Conservation (phyloP, 2,113 vertebrate species). For the Oreotrochilus melanogaster region DNA sequence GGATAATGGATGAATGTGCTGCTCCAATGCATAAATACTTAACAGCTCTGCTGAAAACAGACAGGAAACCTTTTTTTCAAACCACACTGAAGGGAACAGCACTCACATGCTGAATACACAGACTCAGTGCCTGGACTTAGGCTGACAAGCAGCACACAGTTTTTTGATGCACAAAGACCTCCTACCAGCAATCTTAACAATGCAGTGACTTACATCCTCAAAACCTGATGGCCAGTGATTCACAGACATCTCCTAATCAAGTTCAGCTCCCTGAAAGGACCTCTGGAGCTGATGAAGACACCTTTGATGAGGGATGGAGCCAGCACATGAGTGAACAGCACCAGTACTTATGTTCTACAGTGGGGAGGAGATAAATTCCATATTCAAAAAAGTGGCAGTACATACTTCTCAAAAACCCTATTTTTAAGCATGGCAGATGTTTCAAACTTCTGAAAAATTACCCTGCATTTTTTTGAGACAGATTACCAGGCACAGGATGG, state of each 20-base stretch:
- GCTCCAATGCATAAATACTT: conserved; percentile 61
- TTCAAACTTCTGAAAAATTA: background rate
- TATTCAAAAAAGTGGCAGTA: no score
- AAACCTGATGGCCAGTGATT: background rate
- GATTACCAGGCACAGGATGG: background rate
- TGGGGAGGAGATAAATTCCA: background rate
- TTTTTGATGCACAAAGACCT: background rate
- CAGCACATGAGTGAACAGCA: background rate
- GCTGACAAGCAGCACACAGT: background rate
- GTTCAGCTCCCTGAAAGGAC: background rate
- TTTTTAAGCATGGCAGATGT: background rate
- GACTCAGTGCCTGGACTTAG: background rate
- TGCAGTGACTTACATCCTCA: background rate
- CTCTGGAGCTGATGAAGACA: background rate
- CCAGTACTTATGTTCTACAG: background rate
- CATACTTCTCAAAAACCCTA: background rate
- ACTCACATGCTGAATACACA: background rate
- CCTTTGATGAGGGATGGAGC: background rate
- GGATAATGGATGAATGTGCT: conserved; percentile 62
- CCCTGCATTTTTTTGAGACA: background rate
- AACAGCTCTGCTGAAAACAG: conserved; percentile 54
- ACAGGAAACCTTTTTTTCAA: conserved; percentile 56
- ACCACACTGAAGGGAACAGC: background rate
- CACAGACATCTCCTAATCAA: background rate
- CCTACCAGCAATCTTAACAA: background rate